Evolutionary conservation across 37 sponge, comb jelly and placozoan genomes (phyloP).

Genomic region (Oscarella lobularis): DNA sequence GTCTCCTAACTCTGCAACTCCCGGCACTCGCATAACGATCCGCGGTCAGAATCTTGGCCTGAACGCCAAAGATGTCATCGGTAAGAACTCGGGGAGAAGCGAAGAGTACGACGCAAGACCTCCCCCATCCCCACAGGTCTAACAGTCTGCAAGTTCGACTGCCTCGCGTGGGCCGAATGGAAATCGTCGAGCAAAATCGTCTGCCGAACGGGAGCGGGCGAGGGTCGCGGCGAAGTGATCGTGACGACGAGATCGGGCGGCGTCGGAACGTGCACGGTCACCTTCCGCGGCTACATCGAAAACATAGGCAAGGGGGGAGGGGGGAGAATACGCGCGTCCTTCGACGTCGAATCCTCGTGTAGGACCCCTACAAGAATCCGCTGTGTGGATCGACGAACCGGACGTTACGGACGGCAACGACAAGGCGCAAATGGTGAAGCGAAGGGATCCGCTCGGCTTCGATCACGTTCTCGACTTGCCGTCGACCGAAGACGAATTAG

Average conservation of each 20-base stretch:
- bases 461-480: neutral
- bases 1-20: conserved; percentile 71
- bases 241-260: conserved; percentile 71
- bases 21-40: conserved; percentile 80
- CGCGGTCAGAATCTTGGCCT: conserved; percentile 80
- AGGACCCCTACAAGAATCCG: conserved; percentile 7
- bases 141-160: conserved; percentile 43
- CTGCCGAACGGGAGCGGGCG: conserved; percentile 34
- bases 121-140: conserved; percentile 16
- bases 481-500: conserved; percentile 7
- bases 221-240: conserved; percentile 55
- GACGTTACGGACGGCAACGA: conserved; percentile 10
- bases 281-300: conserved; percentile 26
- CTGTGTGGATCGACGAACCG: conserved; percentile 23
- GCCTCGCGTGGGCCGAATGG: conserved; percentile 52
- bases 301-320: neutral
- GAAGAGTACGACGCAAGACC: neutral
- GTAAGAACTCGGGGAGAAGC: conserved; percentile 10
- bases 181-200: conserved; percentile 46
- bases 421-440: conserved; percentile 3
- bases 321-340: neutral
- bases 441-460: neutral
- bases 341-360: neutral
- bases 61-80: conserved; percentile 31
- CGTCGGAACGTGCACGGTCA: conserved; percentile 61